Percentiles rank a stretch among this genome's conserved stretches.
Conservation (phyloP, 2,113 vertebrate species). For the Pterophyllum scalare region DNA sequence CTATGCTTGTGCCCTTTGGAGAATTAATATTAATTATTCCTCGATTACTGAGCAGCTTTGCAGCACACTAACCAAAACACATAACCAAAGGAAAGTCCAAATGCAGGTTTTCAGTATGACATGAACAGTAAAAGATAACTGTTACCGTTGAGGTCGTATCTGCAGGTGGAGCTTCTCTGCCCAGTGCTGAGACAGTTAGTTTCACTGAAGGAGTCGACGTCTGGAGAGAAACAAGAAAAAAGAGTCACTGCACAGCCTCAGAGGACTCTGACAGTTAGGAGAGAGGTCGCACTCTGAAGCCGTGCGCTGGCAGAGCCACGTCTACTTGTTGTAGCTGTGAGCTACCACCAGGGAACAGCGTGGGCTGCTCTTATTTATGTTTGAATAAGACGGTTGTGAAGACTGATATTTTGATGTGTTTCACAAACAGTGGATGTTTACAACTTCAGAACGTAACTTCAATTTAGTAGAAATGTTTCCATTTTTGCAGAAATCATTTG, state of each 20-base stretch:
- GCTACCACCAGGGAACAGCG: not conserved
- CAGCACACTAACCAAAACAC: not conserved
- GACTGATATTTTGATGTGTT: fast-evolving
- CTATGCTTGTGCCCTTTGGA: not conserved
- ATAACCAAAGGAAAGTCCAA: no score
- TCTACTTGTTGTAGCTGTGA: not conserved
- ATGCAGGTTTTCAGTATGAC: not conserved
- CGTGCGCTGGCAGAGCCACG: no score
- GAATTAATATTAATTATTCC: not conserved
- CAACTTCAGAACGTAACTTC: not conserved
- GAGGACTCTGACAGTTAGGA: not conserved
- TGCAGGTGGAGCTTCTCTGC: conserved; percentile 75
- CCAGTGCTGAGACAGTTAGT: conserved; percentile 79
- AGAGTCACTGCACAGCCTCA: fast-evolving
- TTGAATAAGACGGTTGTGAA: not conserved
- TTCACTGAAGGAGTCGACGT: conserved; percentile 83
- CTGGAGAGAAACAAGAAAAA: conserved; percentile 40
- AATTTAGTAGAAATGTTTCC: no score
- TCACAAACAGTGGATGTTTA: not conserved
- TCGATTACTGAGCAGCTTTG: not conserved
- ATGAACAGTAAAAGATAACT: not conserved
- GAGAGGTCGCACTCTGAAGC: no score
- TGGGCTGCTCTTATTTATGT: fast-evolving
- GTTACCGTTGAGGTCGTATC: conserved; percentile 81
- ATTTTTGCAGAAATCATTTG: no score